Conservation (phyloP, 2,888 invertebrate species). For the Notodonta dromedarius region DNA sequence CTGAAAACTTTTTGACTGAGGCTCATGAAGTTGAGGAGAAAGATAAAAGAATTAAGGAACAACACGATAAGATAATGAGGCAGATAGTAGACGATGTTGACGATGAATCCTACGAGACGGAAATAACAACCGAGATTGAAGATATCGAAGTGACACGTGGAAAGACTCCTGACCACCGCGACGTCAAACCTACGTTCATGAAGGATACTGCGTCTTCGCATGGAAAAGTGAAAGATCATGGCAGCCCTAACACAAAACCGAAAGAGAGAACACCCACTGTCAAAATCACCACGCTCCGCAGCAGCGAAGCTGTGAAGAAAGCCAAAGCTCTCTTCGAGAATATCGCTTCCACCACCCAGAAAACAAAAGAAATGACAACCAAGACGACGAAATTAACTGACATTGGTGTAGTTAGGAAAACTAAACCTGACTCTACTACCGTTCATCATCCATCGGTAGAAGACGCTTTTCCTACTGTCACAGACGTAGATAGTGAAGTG, state of each 20-base stretch:
- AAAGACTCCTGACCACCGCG: constrained; percentile 30
- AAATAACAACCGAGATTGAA: constrained; percentile 34
- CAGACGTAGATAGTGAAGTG: constrained; percentile 52
- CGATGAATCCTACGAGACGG: constrained; percentile 42
- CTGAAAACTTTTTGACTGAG: constrained; percentile 80
- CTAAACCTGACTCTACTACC: constrained; percentile 49
- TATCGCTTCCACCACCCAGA: constrained; percentile 75
- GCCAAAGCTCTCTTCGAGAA: constrained; percentile 89
- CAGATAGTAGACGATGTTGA: constrained; percentile 60
- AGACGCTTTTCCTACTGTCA: constrained; percentile 47
- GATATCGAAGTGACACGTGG: constrained; percentile 20
- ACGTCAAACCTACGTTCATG: constrained; percentile 44
- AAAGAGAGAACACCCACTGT: constrained; percentile 54
- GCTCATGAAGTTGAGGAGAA: constrained; percentile 63
- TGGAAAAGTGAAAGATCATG: constrained; percentile 52
- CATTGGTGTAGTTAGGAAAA: constrained; percentile 73
- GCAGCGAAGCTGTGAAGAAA: constrained; percentile 87
- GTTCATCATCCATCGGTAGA: constrained; percentile 54
- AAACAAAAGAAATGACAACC: constrained; percentile 50
- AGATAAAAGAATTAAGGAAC: constrained; percentile 71
- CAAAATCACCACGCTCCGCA: constrained; percentile 77
- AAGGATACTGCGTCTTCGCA: constrained; percentile 59
- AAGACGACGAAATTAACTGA: constrained; percentile 77
- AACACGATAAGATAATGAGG: constrained; percentile 73
- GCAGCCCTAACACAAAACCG: constrained; percentile 49